These are phyloP conservation scores for Alethe castanea DNA, from an alignment of 2,113 vertebrate genomes.

Conservation along the genomic window DNA sequence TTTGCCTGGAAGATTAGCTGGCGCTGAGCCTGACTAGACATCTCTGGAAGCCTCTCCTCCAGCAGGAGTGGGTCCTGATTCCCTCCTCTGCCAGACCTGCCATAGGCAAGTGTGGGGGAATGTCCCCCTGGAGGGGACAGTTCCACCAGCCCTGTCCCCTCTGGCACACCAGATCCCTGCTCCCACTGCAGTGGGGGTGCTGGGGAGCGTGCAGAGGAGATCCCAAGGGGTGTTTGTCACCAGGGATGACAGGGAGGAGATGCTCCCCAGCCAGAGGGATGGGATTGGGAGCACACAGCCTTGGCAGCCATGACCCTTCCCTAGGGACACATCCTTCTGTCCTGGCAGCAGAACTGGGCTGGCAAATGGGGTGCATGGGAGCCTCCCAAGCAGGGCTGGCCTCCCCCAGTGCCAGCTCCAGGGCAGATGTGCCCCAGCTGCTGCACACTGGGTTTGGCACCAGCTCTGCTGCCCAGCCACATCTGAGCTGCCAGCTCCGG, in stretches of 20 bases:
- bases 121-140: background rate
- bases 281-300: fast-evolving
- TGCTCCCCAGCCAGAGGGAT: fast-evolving
- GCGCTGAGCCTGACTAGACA: background rate
- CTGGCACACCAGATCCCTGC: fast-evolving
- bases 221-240: background rate
- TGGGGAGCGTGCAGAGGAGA: fast-evolving
- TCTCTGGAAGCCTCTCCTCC: slow-evolving; percentile 6
- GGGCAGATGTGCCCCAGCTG: background rate
- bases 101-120: fast-evolving
- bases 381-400: background rate
- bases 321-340: background rate
- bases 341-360: fast-evolving
- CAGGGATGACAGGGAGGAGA: background rate
- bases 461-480: fast-evolving
- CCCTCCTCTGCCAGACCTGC: background rate
- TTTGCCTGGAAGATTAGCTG: slow-evolving; percentile 58
- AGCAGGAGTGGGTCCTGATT: slow-evolving; percentile 3
- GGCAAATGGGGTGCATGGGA: background rate
- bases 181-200: fast-evolving
- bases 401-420: background rate
- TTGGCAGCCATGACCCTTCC: fast-evolving
- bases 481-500: background rate
- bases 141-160: background rate
- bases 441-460: background rate